Conservation (phyloP, 2,797 vertebrate genomes). For the Rhodeus uyekii region DNA sequence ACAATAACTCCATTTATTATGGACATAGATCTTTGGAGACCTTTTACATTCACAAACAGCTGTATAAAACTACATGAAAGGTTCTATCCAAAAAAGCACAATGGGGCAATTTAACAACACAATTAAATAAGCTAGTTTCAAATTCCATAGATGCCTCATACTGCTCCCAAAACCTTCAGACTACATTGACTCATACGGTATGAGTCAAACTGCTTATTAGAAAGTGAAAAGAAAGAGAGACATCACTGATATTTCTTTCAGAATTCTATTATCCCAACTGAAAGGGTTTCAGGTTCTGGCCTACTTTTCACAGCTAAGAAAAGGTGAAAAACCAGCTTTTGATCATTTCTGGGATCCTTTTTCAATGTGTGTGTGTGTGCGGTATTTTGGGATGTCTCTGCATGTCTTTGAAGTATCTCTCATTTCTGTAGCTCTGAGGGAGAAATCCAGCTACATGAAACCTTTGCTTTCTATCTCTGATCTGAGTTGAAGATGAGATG, state of each 20-base stretch:
- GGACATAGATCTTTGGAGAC: neutral
- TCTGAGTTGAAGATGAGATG: constrained; percentile 9
- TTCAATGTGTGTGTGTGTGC: constrained; percentile 33
- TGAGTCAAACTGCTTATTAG: neutral
- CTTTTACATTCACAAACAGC: neutral
- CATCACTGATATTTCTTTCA: neutral
- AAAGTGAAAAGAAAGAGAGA: constrained; percentile 5
- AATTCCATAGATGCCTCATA: neutral
- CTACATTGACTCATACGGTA: neutral
- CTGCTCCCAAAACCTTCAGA: neutral
- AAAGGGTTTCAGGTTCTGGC: constrained; percentile 43
- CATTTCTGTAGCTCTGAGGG: constrained; percentile 50
- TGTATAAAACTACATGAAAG: neutral
- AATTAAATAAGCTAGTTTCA: neutral
- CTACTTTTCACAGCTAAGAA: constrained; percentile 55
- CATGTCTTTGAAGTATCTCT: constrained; percentile 58
- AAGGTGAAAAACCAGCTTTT: constrained; percentile 61
- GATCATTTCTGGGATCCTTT: constrained; percentile 54
- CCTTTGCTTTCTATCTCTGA: constrained; percentile 19
- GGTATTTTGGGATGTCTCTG: constrained; percentile 21
- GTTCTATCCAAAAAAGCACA: neutral
- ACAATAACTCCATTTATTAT: neutral
- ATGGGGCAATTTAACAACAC: neutral
- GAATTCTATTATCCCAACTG: constrained; percentile 12
- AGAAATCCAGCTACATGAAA: constrained; percentile 30